Percentiles rank a stretch among this genome's conserved stretches.
Conservation (phyloP, 1,140 invertebrate species). For the Hypsibius dujardini region DNA sequence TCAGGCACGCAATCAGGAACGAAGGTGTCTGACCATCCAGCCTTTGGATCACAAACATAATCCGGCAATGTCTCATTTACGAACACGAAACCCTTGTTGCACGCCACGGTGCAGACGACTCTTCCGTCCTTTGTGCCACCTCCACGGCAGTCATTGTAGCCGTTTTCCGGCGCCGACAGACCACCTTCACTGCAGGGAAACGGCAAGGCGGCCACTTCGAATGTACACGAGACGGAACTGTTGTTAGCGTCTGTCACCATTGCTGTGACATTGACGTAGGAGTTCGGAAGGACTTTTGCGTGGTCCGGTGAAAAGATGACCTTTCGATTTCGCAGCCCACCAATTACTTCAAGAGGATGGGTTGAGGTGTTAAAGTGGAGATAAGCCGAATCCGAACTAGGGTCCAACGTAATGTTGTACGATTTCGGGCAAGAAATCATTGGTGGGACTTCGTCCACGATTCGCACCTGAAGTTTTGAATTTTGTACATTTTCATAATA, state of each 20-base stretch:
- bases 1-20: constrained; percentile 84
- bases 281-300: constrained; percentile 27
- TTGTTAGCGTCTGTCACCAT: background rate
- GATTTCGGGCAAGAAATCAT: constrained; percentile 6
- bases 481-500: constrained; percentile 47
- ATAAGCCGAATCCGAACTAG: constrained; percentile 64
- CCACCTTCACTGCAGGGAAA: constrained; percentile 87
- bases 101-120: constrained; percentile 69
- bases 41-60: constrained; percentile 19
- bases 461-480: constrained; percentile 75
- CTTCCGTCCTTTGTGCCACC: constrained; percentile 39
- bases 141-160: constrained; percentile 64
- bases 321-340: constrained; percentile 71
- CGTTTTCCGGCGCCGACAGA: constrained; percentile 63
- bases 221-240: constrained; percentile 19
- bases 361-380: constrained; percentile 72
- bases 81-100: constrained; percentile 70
- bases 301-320: constrained; percentile 76
- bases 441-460: constrained; percentile 39
- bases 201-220: constrained; percentile 62
- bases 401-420: constrained; percentile 42
- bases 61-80: constrained; percentile 49
- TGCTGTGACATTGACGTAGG: constrained; percentile 18
- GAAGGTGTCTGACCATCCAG: constrained; percentile 38
- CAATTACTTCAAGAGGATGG: constrained; percentile 72